Evolutionary conservation across 2,888 invertebrate genomes (phyloP).

Genomic region (Himalopsyche kuldschensis): DNA sequence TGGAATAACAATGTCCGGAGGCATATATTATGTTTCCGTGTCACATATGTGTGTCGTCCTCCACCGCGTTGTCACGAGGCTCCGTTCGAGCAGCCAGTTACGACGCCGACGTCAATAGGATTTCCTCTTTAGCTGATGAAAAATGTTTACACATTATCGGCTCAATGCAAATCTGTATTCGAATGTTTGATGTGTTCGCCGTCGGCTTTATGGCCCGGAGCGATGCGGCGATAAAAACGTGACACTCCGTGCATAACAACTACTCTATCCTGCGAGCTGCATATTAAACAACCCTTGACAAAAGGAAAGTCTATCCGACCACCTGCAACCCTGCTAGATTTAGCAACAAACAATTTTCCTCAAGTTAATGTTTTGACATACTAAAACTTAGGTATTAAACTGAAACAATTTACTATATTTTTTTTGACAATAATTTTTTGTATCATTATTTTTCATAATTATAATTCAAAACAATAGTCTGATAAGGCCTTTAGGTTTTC

Average conservation of each 20-base stretch:
- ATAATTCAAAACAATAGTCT: too few species aligned
- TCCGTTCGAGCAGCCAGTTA: background rate
- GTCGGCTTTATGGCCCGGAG: constrained; percentile 28
- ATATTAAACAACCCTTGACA: background rate
- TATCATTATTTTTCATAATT: too few species aligned
- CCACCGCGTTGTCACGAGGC: background rate
- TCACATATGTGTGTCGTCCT: background rate
- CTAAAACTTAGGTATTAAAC: too few species aligned
- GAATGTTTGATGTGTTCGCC: constrained; percentile 37
- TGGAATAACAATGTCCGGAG: background rate
- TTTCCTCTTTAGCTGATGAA: constrained; percentile 30
- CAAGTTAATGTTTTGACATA: too few species aligned
- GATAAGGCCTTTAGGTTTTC: too few species aligned
- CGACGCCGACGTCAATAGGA: background rate
- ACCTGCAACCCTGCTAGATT: background rate
- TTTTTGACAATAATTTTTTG: too few species aligned
- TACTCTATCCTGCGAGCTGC: background rate
- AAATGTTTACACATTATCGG: constrained; percentile 38
- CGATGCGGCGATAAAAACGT: constrained; percentile 33
- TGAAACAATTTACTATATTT: too few species aligned
- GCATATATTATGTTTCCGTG: background rate
- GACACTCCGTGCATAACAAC: constrained; percentile 27
- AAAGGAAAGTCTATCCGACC: background rate
- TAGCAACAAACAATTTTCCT: background rate
- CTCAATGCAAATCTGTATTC: constrained; percentile 38